phyloP scores from a whole-genome alignment of 2,797 vertebrate species.

The Nannoperca australis region DNA sequence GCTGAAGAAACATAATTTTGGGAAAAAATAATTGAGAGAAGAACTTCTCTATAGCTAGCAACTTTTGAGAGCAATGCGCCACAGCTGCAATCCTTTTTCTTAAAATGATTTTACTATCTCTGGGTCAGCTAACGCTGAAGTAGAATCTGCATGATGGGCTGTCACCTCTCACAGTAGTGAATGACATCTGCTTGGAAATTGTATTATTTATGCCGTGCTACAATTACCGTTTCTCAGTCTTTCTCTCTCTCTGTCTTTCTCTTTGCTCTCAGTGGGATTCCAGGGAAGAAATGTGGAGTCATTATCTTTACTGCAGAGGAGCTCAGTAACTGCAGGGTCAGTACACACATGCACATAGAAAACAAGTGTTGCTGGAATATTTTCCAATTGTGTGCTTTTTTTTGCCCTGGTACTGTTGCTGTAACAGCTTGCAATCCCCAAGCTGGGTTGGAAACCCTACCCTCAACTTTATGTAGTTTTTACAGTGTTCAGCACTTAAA shows the following conservation, averaged over 20 bases:
- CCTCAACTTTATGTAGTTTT: background rate
- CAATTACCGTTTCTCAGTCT: slow-evolving; percentile 36
- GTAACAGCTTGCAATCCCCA: slow-evolving; percentile 19
- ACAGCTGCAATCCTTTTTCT: no score
- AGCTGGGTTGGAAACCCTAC: background rate
- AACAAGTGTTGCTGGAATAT: background rate
- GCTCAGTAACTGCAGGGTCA: slow-evolving; percentile 96
- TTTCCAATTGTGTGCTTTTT: slow-evolving; percentile 16
- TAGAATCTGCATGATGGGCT: slow-evolving; percentile 15
- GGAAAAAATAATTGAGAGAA: no score
- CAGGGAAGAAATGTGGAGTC: slow-evolving; percentile 86
- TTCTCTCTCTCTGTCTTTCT: slow-evolving; percentile 29
- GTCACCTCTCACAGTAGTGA: slow-evolving; percentile 39
- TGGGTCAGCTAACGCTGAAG: no score
- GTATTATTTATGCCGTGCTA: slow-evolving; percentile 53
- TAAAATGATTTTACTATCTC: no score
- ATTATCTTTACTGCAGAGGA: slow-evolving; percentile 90
- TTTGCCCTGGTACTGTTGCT: background rate
- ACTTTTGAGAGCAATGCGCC: no score
- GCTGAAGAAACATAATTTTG: no score
- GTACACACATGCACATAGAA: slow-evolving; percentile 63
- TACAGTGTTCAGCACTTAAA: background rate
- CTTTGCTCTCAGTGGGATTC: slow-evolving; percentile 82
- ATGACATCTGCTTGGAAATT: slow-evolving; percentile 58
- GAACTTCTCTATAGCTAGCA: no score